Base-by-base conservation (phyloP, 2,113 vertebrate genomes). In the Rousettus leschenaultii region DNA sequence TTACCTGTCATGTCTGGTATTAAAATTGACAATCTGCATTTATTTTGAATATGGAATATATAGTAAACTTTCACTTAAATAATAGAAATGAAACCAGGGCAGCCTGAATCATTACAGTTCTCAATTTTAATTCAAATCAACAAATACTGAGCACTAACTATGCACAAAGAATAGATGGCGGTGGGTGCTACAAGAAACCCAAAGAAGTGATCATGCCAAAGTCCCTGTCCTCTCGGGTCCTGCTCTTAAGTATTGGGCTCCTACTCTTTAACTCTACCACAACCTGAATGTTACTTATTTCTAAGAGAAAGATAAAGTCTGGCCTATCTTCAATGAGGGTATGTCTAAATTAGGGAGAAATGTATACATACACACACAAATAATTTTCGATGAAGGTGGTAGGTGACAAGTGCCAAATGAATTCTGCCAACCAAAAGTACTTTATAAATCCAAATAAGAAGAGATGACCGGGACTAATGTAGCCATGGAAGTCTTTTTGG, bases 1-100 rank as follows among this genome's bases (percentile, higher is more conserved):
- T 93, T 91, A 82, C 71, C 77, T 95, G 82, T 95, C 95, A 48
- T 59, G 66, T 71, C 82, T 80, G 14, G 83, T 93, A 61, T 93
- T 95, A 65, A 91, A 91, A 88, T 95, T 73, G 45, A 48, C 86
- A 77, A 18, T 77, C 86, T 75, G 24, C 53, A 71, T 80, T 96
- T 95, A 91, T 85, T 90, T 97, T 80, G 45, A 91, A 88, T 95
- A 90, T 71, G 61, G 61, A 93, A 68, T 86, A 43, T 88, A 63
- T 87, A 63, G 53, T 97, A 91, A 89, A 79, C 57, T 96, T 96
- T 53, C 24, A 85, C 92, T 80, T 95, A 85, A 96, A 94, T 61
- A 96, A 89, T 65, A 94, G 71, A 85, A 87, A 55, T 93, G 30
- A 92, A 82, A 51, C n/a, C 38, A n/a, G 43, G 21, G 30, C 59